Evolutionary conservation across 2,888 invertebrate species (phyloP), one percentile per base, ranked within the genome.

Genomic region (Cremastinae sp.): DNA sequence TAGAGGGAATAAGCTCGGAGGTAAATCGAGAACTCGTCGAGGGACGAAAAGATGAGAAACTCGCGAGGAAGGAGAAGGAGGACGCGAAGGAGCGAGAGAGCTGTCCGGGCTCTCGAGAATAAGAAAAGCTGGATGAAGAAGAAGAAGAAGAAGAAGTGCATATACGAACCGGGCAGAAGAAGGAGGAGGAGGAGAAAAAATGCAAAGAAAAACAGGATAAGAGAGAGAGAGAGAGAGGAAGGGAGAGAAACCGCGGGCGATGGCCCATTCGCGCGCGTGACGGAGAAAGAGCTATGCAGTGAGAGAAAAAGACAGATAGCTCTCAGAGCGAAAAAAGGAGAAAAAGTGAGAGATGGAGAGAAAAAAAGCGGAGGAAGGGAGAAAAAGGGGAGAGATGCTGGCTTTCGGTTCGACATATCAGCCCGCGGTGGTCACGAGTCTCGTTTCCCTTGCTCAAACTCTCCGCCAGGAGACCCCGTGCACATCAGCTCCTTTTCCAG

Each of bases 391-490:
- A 74, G 79, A 82, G 84, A 83, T 84, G 59, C 82, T 84, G 85
- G 83, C 85, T 88, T 88, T 88, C 82, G 86, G 87, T 88, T 88
- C 88, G 89, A 89, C 88, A 85, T 89, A 89, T 89, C 88, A 87
- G 89, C 89, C 89, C 84, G 89, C 86, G 89, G 89, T 88, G 89
- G 89, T 89, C 89, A 89, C 89, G 89, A 88, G 88, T 85, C 84
- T 83, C 82, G 79, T 84, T 83, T 82, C 80, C 73, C 69, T 77
- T 76, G 69, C 64, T 70, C 65, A 49, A 70, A 70, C 49, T 66
- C 49, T 66, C 53, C 71, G 73, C 78, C 81, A 68, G 79, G 82
- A 85, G 85, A 84, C 85, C 80, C 76, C 49, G 49, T 62, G 69
- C 59, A 49, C 22, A 62, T 45, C 58, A 38, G 34, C 34, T 3